Evolutionary conservation across 2,888 invertebrate species (phyloP).

Genomic region (Erebia aethiops): DNA sequence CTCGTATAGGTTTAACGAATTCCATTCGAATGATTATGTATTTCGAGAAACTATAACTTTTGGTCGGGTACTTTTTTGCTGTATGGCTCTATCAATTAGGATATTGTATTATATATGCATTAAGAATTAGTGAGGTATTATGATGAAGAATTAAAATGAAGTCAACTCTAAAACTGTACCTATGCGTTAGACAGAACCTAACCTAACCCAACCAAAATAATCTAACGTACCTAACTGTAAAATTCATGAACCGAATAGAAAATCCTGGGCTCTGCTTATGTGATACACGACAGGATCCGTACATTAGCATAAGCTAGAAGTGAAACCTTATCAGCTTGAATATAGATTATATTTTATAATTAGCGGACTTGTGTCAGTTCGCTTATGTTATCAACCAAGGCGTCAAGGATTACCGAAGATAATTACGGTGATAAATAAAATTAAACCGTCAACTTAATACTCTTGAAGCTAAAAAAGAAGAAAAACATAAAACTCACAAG

Average conservation of each 20-base stretch:
- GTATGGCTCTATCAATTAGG: neutral
- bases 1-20: conserved; percentile 8
- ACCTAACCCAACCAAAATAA: no score
- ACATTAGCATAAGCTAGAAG: conserved; percentile 26
- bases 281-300: conserved; percentile 10
- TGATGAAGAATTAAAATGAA: no score
- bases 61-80: neutral
- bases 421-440: conserved; percentile 18
- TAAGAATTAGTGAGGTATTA: no score
- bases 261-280: conserved; percentile 9
- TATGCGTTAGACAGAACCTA: no score
- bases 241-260: conserved; percentile 2
- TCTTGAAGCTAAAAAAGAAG: conserved; percentile 6
- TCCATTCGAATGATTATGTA: conserved; percentile 3
- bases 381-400: conserved; percentile 27
- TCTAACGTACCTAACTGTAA: no score
- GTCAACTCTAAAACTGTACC: no score
- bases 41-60: neutral
- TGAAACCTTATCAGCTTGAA: conserved; percentile 25
- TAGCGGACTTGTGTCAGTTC: conserved; percentile 26
- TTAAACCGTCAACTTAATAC: conserved; percentile 5
- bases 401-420: conserved; percentile 23
- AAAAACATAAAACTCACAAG: conserved; percentile 2
- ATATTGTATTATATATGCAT: no score
- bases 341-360: conserved; percentile 22